Percentiles rank a stretch among this genome's conserved stretches.
These are phyloP conservation scores for Fragum fragum DNA, from an alignment of 2,888 invertebrate species.

Conservation along the genomic window DNA sequence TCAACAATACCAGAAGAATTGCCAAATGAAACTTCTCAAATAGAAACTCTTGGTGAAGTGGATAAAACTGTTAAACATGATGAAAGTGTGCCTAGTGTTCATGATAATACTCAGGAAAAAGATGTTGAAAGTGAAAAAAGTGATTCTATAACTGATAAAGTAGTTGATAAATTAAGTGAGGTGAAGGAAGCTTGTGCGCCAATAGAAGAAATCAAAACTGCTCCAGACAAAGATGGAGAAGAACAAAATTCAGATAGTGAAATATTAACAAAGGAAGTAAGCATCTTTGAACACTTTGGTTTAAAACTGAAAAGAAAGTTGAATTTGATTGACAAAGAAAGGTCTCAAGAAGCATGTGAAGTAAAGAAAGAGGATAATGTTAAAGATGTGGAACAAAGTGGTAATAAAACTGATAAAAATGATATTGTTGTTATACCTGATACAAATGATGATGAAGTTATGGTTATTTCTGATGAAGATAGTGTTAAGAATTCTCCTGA, in stretches of 20 bases:
- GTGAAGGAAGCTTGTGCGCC: neutral
- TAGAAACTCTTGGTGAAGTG: neutral
- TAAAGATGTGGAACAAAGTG: neutral
- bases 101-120: neutral
- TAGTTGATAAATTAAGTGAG: neutral
- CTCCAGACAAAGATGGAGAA: neutral
- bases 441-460: slow-evolving; percentile 29
- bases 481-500: slow-evolving; percentile 4
- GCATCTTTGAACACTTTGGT: slow-evolving; percentile 62
- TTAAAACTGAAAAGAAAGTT: slow-evolving; percentile 44
- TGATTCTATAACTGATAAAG: neutral
- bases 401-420: neutral
- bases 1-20: slow-evolving; percentile 11
- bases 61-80: slow-evolving; percentile 30
- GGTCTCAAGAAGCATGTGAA: neutral
- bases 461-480: slow-evolving; percentile 54
- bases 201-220: neutral
- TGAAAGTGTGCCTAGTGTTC: neutral
- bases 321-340: neutral
- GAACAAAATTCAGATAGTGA: slow-evolving; percentile 31
- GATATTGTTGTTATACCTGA: slow-evolving; percentile 44
- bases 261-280: slow-evolving; percentile 4
- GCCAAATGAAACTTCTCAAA: neutral
- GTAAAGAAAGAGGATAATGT: neutral
- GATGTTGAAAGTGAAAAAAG: neutral